These are phyloP conservation scores for Drosophila vallismaia DNA, from an alignment of 2,888 invertebrate species.

Conservation along the genomic window DNA sequence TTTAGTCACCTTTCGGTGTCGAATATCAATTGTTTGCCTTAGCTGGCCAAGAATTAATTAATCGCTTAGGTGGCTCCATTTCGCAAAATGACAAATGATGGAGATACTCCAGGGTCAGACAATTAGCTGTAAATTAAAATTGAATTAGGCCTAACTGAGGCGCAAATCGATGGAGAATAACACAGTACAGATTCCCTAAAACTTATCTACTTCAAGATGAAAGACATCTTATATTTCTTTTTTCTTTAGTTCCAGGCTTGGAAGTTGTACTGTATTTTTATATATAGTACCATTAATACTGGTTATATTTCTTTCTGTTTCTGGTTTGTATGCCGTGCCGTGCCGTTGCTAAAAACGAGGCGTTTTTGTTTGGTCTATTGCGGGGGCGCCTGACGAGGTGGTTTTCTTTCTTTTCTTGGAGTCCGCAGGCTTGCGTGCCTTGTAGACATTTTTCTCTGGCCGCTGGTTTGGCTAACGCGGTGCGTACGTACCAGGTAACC, in stretches of 20 bases:
- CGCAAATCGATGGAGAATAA: slow-evolving; percentile 29
- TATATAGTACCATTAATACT: slow-evolving; percentile 2
- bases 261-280: slow-evolving; percentile 18
- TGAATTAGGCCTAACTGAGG: slow-evolving; percentile 46
- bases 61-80: slow-evolving; percentile 28
- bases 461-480: slow-evolving; percentile 46
- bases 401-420: slow-evolving; percentile 33
- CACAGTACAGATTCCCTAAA: neutral
- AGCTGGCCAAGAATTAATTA: slow-evolving; percentile 38
- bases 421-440: slow-evolving; percentile 70
- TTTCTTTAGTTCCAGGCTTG: neutral
- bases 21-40: slow-evolving; percentile 29
- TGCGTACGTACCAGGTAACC: slow-evolving; percentile 59
- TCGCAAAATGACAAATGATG: slow-evolving; percentile 42
- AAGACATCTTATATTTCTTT: neutral
- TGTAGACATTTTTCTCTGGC: slow-evolving; percentile 61
- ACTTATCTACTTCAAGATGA: neutral
- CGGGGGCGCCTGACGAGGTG: slow-evolving; percentile 41
- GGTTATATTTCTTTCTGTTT: slow-evolving; percentile 13
- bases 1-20: slow-evolving; percentile 38
- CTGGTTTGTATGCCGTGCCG: slow-evolving; percentile 14
- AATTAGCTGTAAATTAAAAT: slow-evolving; percentile 58
- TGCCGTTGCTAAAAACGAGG: slow-evolving; percentile 2
- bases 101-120: slow-evolving; percentile 28
- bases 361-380: slow-evolving; percentile 48